Percentiles rank a stretch among this genome's conserved stretches.
Conservation (phyloP, 2,888 invertebrate species). For the Seira musarum region DNA sequence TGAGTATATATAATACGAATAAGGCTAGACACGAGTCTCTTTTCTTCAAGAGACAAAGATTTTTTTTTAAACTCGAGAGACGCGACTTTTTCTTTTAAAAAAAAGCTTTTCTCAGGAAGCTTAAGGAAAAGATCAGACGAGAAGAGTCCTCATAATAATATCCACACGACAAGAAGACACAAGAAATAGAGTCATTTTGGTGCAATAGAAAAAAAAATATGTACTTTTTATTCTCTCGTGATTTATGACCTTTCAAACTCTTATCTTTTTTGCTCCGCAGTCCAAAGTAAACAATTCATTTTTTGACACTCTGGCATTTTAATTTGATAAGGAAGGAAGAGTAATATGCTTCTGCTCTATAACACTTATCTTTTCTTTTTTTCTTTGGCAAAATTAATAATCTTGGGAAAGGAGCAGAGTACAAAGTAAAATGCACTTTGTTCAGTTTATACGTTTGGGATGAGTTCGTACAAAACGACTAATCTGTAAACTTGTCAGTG, state of each 20-base stretch:
- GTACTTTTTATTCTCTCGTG: background rate
- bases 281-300: background rate
- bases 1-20: background rate
- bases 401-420: too few species aligned
- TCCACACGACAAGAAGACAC: background rate
- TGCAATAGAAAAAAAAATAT: too few species aligned
- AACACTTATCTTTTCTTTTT: too few species aligned
- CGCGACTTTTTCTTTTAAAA: background rate
- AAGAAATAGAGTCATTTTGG: background rate
- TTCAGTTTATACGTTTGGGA: too few species aligned
- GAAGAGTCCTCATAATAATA: background rate
- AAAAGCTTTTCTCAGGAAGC: too few species aligned
- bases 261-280: background rate
- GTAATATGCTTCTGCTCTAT: too few species aligned
- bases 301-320: slow-evolving; percentile 31
- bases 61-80: background rate
- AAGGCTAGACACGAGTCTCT: background rate
- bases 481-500: too few species aligned
- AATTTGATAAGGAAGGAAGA: slow-evolving; percentile 32
- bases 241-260: slow-evolving; percentile 21
- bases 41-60: background rate
- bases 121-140: background rate
- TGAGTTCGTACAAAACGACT: too few species aligned
- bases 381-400: too few species aligned
- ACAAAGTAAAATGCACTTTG: too few species aligned